Conservation (phyloP, 2,113 vertebrate genomes). For the Cololabis saira region DNA sequence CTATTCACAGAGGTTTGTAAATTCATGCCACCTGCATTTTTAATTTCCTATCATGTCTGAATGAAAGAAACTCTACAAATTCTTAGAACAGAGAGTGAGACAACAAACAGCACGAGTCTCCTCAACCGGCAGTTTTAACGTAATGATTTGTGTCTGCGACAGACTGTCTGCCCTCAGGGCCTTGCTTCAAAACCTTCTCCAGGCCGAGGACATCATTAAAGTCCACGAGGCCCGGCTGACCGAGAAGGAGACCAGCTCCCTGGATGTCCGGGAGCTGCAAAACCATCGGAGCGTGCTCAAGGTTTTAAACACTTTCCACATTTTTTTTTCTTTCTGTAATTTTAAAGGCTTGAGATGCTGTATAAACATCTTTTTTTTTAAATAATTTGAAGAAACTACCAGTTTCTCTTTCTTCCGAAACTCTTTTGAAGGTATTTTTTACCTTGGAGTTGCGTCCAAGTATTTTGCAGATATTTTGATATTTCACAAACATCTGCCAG, state of each 20-base stretch:
- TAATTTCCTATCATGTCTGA: not conserved
- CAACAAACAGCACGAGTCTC: not conserved
- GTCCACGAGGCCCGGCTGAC: constrained; percentile 93
- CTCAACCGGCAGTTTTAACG: not conserved
- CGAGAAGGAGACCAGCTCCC: constrained; percentile 92
- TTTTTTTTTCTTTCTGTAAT: too few relatives aligned
- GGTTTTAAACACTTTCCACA: constrained; percentile 74
- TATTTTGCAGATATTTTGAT: too few relatives aligned
- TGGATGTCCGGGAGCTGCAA: constrained; percentile 89
- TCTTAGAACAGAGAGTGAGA: not conserved
- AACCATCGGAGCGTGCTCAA: constrained; percentile 87
- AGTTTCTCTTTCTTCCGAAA: not conserved
- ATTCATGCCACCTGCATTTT: not conserved
- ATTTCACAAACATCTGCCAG: too few relatives aligned
- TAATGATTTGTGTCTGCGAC: constrained; percentile 22
- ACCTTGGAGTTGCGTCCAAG: too few relatives aligned
- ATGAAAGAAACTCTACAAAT: not conserved
- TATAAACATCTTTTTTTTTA: too few relatives aligned
- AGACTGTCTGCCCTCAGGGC: constrained; percentile 86
- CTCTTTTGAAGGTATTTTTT: not conserved
- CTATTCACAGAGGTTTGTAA: constrained; percentile 88
- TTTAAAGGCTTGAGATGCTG: too few relatives aligned
- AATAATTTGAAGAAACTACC: too few relatives aligned
- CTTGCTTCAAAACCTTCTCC: constrained; percentile 86
- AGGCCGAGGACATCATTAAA: constrained; percentile 91